Conservation (phyloP, 2,888 invertebrate species). For the Dryadula phaetusa region DNA sequence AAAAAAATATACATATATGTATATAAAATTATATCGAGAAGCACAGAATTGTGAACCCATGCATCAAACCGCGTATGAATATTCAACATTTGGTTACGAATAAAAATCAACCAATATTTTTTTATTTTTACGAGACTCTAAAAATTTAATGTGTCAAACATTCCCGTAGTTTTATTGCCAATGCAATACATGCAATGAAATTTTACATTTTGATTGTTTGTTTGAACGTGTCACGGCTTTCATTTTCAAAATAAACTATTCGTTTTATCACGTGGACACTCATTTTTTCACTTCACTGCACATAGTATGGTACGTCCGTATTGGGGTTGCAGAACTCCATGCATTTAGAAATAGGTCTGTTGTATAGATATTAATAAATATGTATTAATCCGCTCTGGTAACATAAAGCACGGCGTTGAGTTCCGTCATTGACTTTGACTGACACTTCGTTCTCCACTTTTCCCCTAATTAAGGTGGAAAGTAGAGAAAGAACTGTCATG, state of each 20-base stretch:
- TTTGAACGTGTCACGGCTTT: conserved; percentile 18
- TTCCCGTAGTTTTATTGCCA: conserved; percentile 45
- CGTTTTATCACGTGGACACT: conserved; percentile 18
- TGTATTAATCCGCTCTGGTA: too few species aligned
- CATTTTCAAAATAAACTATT: conserved; percentile 25
- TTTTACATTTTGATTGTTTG: conserved; percentile 39
- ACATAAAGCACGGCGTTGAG: too few species aligned
- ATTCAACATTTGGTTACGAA: conserved; percentile 52
- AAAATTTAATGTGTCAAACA: conserved; percentile 57
- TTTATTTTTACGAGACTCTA: conserved; percentile 58
- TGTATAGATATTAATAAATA: neutral
- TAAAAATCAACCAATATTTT: conserved; percentile 56
- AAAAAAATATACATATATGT: conserved; percentile 18
- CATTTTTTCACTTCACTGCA: neutral
- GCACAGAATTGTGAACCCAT: conserved; percentile 43
- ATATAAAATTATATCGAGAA: conserved; percentile 46
- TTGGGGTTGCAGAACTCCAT: conserved; percentile 1
- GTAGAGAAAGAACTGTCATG: too few species aligned
- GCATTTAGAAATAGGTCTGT: neutral
- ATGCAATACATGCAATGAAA: conserved; percentile 37
- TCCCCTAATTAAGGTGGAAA: too few species aligned
- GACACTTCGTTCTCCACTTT: too few species aligned
- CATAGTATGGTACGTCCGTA: conserved; percentile 5
- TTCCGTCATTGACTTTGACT: too few species aligned
- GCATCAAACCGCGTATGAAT: conserved; percentile 50